Base-by-base conservation (phyloP, 2,797 vertebrate genomes). In the Parauchenoglanis punctatus region DNA sequence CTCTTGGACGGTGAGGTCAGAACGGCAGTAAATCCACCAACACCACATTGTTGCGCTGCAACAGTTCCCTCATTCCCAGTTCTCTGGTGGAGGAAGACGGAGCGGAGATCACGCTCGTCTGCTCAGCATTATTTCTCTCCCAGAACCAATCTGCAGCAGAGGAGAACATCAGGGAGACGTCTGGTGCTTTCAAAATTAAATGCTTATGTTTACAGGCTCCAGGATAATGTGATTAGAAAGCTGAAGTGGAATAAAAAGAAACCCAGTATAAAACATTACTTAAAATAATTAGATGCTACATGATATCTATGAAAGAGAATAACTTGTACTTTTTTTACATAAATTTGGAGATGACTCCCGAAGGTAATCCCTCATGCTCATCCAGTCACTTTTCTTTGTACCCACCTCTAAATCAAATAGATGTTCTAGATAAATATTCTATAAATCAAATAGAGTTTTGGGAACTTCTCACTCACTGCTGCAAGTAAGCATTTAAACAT, bases 1-100 rank as follows among this genome's bases (percentile, higher is more conserved):
- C 88, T 91, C 93, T 95, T 91, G 90, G 88, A 92, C 87, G 49
- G 40, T 88, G 91, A 92, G 91, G 94, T 94, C 91, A 93, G 91
- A 92, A 90, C 89, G 58, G 88, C 90, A 86, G 92, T 94, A 92
- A 94, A 95, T 93, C 92, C 90, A 88, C 91, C 91, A 91, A 89
- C 91, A 17, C 58, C 70, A 59, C 77, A 54, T 73, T 23, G 63
- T 90, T 91, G 81, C 5, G 10, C 73, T 61, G 63, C 35, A 25
- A 59, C 58, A 17, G 61, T 75, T 82, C 65, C n/a, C 59, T 76
- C 46, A 6, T 63, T 54, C 81, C 70, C 81, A 49, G 25, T 58
- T 65, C 73, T 35, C 81, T 6, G 63, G 63, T 23, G 46, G 63
- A 83, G 61, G 44, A 65, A 65, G 25, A 28, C 25, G 1, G 25